Base-by-base conservation (phyloP, 2,888 invertebrate species). In the Geotrupes spiniger region DNA sequence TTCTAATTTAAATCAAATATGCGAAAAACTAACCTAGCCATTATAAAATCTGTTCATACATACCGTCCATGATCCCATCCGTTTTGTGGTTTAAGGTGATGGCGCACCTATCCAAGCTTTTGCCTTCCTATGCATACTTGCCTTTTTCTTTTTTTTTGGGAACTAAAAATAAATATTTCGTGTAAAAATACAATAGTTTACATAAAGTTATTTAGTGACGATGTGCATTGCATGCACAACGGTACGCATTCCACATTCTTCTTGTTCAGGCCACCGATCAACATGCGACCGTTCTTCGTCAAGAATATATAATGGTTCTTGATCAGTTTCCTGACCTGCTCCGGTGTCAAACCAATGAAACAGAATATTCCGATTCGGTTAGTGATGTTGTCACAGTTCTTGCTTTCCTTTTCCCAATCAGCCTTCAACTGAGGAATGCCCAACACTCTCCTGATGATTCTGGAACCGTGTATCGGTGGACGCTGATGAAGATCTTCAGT, bases 281-380 rank as follows among this genome's bases (percentile, higher is more conserved):
- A 98, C 72, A 99, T 96, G 61, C 99, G 87, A 0, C 99, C 99
- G 73, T 98, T 97, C 73, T 93, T 94, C 1, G 98, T 97, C 57
- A 99, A 76, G 72, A 94, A 99, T 58, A 99, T 81, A 71, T 92
- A 92, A 76, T 85, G 90, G 21, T 99, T 89, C 65, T 94, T 93
- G 0, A 84, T 92, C 39, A 99, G 72, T 56, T 82, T 82, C 60
- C 85, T 91, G 42, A 92, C 91, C 82, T 97, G 89, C 8, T 86
- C 81, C 0, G 88, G 82, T 44, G 84, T 90, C 70, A 99, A 84
- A 52, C 98, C 99, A 14, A 97, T 96, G 74, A 82, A 99, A 73
- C 98, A 99, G 80, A 99, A 99, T 98, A 99, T 99, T 70, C 99
- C 99, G 70, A 99, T 99, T 79, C 99, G 98, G 74, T 98, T 88